Evolutionary conservation across 2,888 invertebrate species (phyloP), one percentile per base, ranked within the genome.

Genomic region (Hyles lineata): DNA sequence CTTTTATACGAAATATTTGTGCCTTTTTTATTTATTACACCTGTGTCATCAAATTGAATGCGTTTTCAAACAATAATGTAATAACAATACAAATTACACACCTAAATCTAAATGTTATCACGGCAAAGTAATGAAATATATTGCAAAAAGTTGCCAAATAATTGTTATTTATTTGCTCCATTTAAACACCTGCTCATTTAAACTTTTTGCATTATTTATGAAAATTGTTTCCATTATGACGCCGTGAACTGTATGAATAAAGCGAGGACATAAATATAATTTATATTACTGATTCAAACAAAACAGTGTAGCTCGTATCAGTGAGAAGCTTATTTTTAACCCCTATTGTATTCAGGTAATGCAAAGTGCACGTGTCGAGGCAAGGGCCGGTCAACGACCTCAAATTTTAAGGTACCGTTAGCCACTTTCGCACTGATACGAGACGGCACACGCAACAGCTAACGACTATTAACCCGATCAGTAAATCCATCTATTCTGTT

Each of bases 371-470:
- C 88, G 89, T 90, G 90, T 78, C 76, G 82, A 77, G 83, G 82
- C 83, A 88, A 89, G 90, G 90, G 91, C 87, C 92, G 92, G 92
- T 87, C 92, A 82, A 82, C 87, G 92, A 91, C 91, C 92, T 82
- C 81, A 80, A 83, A 83, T 86, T 85, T 88, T 83, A 86, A 80
- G 83, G 82, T 87, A 88, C 90, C 86, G 89, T 89, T 92, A 91
- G 90, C 90, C 88, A 90, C 89, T 90, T 92, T 91, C 85, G 87
- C 89, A 85, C 81, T 83, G 85, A 83, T 83, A 82, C 78, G 83
- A 80, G 77, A 80, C 81, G 77, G 74, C 78, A 79, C 84, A 86
- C 85, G 85, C 84, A 80, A 84, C 82, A 81, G 63, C 35, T 63
- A 67, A 67, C 67, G 23, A 9, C 50, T 50, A 23, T 67, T 67